Base-by-base conservation (phyloP, 2,888 invertebrate genomes). In the Andrena hattorfiana region DNA sequence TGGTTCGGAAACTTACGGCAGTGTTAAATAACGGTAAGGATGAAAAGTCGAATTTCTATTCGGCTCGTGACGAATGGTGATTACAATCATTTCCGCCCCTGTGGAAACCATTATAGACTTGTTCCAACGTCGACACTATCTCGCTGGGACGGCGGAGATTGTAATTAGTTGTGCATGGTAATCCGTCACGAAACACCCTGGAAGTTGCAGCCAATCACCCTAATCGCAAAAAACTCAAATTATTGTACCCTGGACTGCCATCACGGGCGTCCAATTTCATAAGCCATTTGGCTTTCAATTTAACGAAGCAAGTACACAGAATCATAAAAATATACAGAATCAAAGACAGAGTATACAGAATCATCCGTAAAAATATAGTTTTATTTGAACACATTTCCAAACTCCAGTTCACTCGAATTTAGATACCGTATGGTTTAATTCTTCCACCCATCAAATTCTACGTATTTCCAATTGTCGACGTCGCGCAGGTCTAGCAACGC, bases 11-110 rank as follows among this genome's bases (percentile, higher is more conserved):
- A 89, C 85, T 83, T 86, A 83, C 81, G 84, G 86, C 82, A 73
- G 79, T 79, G 84, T 87, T 87, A 85, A 89, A 88, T 85, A 86
- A 83, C 85, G 71, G 74, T 83, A 81, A 82, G 83, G 84, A 77
- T 77, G 87, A 77, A 80, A 77, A 83, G 79, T 83, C 81, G 76
- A 90, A 90, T 89, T 88, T 89, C 83, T 87, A 89, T 88, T 84
- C 74, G 63, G 69, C 75, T 84, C 71, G 66, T 86, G 87, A 87
- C 81, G 87, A 87, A 90, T 89, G 86, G 79, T 89, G 85, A 90
- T 89, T 87, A 82, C 83, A 70, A 90, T 88, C 84, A 84, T 84
- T 86, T 82, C 84, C 77, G 73, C 54, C 70, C 48, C 72, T 62
- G 60, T 60, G 71, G 73, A 84, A 88, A 81, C 74, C 78, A 78